Evolutionary conservation across 2,888 invertebrate species (phyloP), one percentile per base, ranked within the genome.

Genomic region (Platycheirus rosarum): DNA sequence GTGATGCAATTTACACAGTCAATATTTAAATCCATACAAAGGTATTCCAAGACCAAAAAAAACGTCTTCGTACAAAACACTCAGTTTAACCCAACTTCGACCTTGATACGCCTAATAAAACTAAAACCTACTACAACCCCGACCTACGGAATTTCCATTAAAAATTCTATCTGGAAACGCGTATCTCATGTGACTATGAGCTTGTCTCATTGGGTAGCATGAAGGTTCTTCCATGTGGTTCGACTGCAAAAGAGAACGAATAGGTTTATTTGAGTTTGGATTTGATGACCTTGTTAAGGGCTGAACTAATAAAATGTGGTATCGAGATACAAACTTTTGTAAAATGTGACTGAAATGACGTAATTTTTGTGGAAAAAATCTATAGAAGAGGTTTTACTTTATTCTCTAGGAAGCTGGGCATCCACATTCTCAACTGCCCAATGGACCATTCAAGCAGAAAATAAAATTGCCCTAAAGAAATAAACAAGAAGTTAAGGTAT

Each of bases 51-150:
- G 16, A 79, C 55, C 53, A 75, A 55, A 62, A 46, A 32, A n/a
- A n/a, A n/a, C n/a, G n/a, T n/a, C n/a, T n/a, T n/a, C n/a, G 8
- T 13, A 46, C 23, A 62, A 20, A 73, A 32, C 42, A 23, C 23
- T 6, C 23, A 23, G 23, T 42, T 62, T 16, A 71, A 46, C 49
- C 42, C 49, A 55, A 57, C 13, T 20, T 13, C 16, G 57, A 75
- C 79, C 75, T 79, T 48, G 70, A 42, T 40, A 69, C 69, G 79
- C 75, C 79, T 69, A 63, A 53, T 35, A 44, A 75, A 49, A 23
- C 48, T 48, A 57, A 42, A 63, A 29, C 29, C 40, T 18, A 16
- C 49, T 60, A 35, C 63, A 1, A 4, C 1, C 16, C 13, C 42
- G 42, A 60, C 26, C 79, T 74, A 79, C 79, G 55, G 55, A 68